These are phyloP conservation scores for Hyla sarda DNA, from an alignment of 2,113 vertebrate genomes.

Conservation along the genomic window DNA sequence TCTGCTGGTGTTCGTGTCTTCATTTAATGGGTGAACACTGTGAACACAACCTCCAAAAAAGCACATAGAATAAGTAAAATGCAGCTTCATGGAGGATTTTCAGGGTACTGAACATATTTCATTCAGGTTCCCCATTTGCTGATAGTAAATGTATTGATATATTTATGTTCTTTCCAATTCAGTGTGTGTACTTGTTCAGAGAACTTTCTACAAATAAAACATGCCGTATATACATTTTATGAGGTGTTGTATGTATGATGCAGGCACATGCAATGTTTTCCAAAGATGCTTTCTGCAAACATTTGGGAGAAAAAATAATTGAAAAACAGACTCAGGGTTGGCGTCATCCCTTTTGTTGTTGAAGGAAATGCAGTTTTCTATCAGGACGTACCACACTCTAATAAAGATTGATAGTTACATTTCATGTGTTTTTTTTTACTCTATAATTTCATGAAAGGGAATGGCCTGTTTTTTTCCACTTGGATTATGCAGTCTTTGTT, in stretches of 20 bases:
- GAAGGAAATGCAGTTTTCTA: neutral
- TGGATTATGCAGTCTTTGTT: no score
- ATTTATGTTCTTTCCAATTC: constrained; percentile 32
- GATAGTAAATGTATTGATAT: constrained; percentile 10
- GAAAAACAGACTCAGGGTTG: neutral
- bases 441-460: no score
- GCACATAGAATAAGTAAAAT: constrained; percentile 4
- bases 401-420: no score
- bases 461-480: no score
- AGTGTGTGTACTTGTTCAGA: constrained; percentile 8
- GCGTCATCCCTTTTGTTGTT: neutral
- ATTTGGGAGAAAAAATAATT: neutral
- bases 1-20: no score
- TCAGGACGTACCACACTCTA: no score
- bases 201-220: constrained; percentile 6
- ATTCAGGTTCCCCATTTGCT: constrained; percentile 28
- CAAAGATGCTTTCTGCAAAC: neutral
- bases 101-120: constrained; percentile 23
- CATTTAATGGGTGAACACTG: no score
- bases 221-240: constrained; percentile 22
- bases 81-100: constrained; percentile 13
- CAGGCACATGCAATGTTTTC: neutral
- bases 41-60: neutral
- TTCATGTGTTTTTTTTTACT: no score
- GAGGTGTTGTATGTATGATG: constrained; percentile 2